Evolutionary conservation across 2,113 vertebrate genomes (phyloP).

Genomic region (Elanoides forficatus): DNA sequence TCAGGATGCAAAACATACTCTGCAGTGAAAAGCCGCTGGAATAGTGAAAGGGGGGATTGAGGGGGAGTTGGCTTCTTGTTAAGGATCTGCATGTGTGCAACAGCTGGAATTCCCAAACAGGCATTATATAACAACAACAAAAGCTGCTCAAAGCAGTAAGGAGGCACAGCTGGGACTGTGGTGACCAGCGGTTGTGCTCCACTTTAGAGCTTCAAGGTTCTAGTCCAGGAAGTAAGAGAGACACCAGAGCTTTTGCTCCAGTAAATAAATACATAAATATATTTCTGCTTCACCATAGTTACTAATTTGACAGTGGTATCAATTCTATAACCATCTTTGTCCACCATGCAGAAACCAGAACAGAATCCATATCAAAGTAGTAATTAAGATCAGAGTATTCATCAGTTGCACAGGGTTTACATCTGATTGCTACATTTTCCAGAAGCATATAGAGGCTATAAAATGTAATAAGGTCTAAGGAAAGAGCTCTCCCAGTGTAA

Average conservation of each 20-base stretch:
- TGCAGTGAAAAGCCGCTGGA: neutral
- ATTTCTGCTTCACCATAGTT: neutral
- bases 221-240: neutral
- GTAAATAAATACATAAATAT: neutral
- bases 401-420: neutral
- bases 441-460: neutral
- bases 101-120: constrained; percentile 41
- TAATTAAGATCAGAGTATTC: neutral
- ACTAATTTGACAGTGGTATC: neutral
- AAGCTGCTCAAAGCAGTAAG: neutral
- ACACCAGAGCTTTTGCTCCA: neutral
- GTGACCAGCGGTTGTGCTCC: neutral
- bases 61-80: neutral
- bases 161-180: neutral
- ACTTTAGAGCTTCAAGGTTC: neutral
- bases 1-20: neutral
- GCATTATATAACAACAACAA: neutral
- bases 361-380: neutral
- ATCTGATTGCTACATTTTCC: neutral
- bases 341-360: neutral
- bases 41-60: neutral
- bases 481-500: neutral
- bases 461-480: neutral
- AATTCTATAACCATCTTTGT: neutral
- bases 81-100: neutral